Evolutionary conservation across 2,113 vertebrate genomes (phyloP), one percentile per base, ranked within the genome.

Genomic region (Axis porcinus): DNA sequence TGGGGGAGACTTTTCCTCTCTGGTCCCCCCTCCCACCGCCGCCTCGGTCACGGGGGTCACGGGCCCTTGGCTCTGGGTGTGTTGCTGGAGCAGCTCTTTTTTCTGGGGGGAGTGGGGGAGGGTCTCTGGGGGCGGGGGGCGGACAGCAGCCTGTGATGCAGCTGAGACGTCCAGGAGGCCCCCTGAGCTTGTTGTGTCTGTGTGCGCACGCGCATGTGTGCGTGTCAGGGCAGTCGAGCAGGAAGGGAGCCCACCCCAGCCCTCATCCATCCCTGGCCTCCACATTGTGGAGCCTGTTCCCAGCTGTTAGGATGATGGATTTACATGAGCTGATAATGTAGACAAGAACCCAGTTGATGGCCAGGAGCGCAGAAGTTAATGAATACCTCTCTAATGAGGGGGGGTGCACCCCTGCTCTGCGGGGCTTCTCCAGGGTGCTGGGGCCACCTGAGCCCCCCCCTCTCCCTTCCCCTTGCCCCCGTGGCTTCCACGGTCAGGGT

Each of bases 261-360:
- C 57, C 95, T 57, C 97, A 87, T 97, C 95, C 93, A n/a, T 96
- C 97, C 95, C 4, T 33, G 67, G 82, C 96, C 88, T 67, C 64
- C 85, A 13, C 15, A 8, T 70, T 1, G 30, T 5, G 50, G 86
- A 62, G 97, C 97, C 88, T 94, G 85, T 97, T 98, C 98, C 98
- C 98, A 98, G 98, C 98, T 98, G 98, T 96, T 98, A 83, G 30
- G 89, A 86, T 98, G 98, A 98, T 99, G 98, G 98, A 98, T 98
- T 98, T 97, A 98, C 97, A 98, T 87, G 98, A 98, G 98, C 97
- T 60, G 96, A 97, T 97, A 93, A 95, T 97, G 97, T 95, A 97
- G 98, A 98, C 97, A 62, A 97, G 98, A 94, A 96, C 91, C 87
- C 98, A 97, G 98, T 97, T 97, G 96, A 86, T 89, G 98, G 97